These are phyloP conservation scores for Tachysurus fulvidraco DNA, from an alignment of 2,113 vertebrate species.

Conservation along the genomic window DNA sequence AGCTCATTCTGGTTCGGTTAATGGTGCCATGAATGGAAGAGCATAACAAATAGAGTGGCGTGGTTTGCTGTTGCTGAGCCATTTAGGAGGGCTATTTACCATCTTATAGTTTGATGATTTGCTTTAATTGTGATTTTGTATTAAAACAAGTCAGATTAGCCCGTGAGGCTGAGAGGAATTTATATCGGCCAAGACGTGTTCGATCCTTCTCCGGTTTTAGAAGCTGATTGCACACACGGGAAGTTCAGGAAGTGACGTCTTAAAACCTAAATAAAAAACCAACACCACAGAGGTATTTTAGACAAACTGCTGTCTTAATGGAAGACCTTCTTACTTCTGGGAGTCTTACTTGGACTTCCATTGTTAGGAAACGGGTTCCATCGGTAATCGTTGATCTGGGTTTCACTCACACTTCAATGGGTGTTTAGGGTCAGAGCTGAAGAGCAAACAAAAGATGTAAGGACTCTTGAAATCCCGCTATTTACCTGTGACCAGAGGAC, in stretches of 20 bases:
- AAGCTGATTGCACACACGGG: neutral
- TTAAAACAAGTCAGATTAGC: conserved; percentile 45
- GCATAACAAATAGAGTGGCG: conserved; percentile 41
- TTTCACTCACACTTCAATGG: conserved; percentile 66
- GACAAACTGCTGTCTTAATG: conserved; percentile 57
- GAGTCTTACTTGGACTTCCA: conserved; percentile 64
- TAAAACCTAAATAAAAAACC: no score
- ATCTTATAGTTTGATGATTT: conserved; percentile 46
- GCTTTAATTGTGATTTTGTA: conserved; percentile 46
- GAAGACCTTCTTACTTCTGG: conserved; percentile 48
- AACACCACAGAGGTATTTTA: neutral
- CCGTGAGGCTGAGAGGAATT: conserved; percentile 24
- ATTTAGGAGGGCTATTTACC: conserved; percentile 37
- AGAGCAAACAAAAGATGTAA: conserved; percentile 60
- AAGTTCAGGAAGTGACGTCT: neutral
- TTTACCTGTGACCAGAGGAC: conserved; percentile 60
- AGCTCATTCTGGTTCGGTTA: conserved; percentile 48
- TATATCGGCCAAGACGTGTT: conserved; percentile 7
- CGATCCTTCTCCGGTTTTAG: neutral
- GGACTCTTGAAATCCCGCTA: conserved; percentile 59
- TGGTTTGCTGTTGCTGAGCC: conserved; percentile 39
- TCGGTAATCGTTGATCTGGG: conserved; percentile 56
- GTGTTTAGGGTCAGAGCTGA: conserved; percentile 62
- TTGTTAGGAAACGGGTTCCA: conserved; percentile 56
- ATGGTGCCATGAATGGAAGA: conserved; percentile 38